Evolutionary conservation across 2,113 vertebrate species (phyloP).

Genomic region (Peromyscus polionotus): DNA sequence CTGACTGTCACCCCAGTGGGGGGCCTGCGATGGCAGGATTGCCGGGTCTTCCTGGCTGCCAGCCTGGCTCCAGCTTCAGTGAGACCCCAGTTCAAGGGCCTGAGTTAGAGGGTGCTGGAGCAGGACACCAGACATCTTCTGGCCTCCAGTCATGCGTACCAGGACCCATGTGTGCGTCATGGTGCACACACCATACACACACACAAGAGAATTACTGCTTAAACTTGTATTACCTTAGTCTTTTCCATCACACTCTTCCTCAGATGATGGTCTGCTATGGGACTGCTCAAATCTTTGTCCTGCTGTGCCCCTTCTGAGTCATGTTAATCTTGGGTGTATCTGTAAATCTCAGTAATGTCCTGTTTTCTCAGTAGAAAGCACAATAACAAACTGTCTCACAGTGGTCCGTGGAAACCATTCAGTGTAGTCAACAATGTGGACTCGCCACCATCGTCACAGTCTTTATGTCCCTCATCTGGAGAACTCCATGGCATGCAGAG

Average conservation of each 20-base stretch:
- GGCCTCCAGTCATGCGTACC: background rate
- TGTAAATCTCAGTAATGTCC: background rate
- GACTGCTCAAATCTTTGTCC: background rate
- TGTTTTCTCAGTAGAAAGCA: slow-evolving; percentile 8
- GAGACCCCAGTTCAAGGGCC: background rate
- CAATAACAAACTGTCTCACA: background rate
- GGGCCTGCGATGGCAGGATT: background rate
- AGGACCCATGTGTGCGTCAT: background rate
- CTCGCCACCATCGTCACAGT: background rate
- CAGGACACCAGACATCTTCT: background rate
- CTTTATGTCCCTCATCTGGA: background rate
- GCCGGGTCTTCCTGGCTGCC: too few species aligned
- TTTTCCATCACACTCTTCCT: background rate
- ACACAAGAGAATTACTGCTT: background rate
- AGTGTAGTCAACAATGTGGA: background rate
- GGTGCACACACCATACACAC: background rate
- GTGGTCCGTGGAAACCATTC: background rate
- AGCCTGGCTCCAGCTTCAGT: background rate
- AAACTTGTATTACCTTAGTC: background rate
- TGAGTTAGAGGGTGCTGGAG: background rate
- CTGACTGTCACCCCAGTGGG: background rate
- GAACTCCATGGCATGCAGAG: background rate
- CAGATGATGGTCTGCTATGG: background rate
- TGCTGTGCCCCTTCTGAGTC: too few species aligned
- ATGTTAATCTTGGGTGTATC: background rate